Percentiles rank a stretch among this genome's conserved stretches.
These are phyloP conservation scores for Calameuta idolon DNA, from an alignment of 2,888 invertebrate species.

Conservation along the genomic window DNA sequence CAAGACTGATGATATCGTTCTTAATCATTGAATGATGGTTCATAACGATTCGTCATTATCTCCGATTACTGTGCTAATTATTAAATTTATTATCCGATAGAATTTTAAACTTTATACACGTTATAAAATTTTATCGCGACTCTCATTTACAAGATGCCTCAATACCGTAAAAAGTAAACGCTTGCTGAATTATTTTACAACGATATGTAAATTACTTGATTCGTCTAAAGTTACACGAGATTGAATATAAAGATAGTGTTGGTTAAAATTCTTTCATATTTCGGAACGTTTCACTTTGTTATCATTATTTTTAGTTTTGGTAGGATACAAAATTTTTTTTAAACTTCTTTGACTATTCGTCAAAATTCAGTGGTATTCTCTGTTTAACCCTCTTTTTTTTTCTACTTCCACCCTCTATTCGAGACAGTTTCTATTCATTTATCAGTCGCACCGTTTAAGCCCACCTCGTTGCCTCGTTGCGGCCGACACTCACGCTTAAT, in stretches of 20 bases:
- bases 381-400: constrained; percentile 3
- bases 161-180: not conserved
- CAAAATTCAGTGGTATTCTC: constrained; percentile 2
- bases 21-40: not conserved
- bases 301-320: not conserved
- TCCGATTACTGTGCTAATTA: no score
- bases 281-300: not conserved
- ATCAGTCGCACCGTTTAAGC: constrained; percentile 36
- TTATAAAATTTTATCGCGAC: not conserved
- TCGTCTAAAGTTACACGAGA: not conserved
- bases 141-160: not conserved
- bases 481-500: constrained; percentile 50
- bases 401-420: not conserved
- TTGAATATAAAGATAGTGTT: not conserved
- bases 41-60: not conserved
- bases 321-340: not conserved
- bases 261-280: not conserved
- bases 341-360: not conserved
- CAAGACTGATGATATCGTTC: not conserved
- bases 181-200: no score
- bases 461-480: constrained; percentile 25
- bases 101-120: not conserved
- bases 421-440: constrained; percentile 39
- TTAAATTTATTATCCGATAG: no score
- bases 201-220: no score